Evolutionary conservation across 2,113 vertebrate genomes (phyloP).

Genomic region (Lipophrys pholis): DNA sequence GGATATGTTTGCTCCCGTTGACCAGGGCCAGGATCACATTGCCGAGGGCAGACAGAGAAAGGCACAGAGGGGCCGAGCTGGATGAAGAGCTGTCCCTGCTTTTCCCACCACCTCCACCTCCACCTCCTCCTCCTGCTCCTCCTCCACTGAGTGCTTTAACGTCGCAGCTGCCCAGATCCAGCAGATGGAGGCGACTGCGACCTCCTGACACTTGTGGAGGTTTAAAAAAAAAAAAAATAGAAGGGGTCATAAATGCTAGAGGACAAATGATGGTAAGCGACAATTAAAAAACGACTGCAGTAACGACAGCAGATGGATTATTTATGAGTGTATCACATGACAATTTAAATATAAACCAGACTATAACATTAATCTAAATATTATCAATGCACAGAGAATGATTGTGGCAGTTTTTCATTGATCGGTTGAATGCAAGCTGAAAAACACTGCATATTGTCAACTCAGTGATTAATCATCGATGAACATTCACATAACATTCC

Average conservation of each 20-base stretch:
- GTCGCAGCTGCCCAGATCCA: conserved; percentile 95
- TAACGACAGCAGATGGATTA: not conserved
- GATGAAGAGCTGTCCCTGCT: conserved; percentile 62
- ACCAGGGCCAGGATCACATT: conserved; percentile 99
- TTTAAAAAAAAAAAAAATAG: conserved; percentile 13
- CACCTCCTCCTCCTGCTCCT: conserved; percentile 45
- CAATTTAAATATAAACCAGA: not conserved
- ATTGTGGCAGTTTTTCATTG: not conserved
- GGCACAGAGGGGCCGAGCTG: conserved; percentile 88
- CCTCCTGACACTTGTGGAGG: conserved; percentile 93
- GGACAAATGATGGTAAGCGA: not conserved
- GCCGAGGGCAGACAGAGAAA: conserved; percentile 94
- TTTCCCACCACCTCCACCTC: conserved; percentile 71
- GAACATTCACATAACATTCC: not conserved
- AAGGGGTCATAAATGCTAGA: not conserved
- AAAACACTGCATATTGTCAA: not conserved
- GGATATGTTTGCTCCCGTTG: conserved; percentile 98
- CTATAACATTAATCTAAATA: not conserved
- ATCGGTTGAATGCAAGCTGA: not conserved
- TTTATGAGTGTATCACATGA: not conserved
- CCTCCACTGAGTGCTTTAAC: conserved; percentile 87
- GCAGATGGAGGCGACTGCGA: conserved; percentile 96
- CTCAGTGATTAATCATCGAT: not conserved
- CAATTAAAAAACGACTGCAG: not conserved
- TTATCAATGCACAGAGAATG: not conserved